phyloP scores from a whole-genome alignment of 1,140 invertebrate genomes.

The Mizuhopecten yessoensis region DNA sequence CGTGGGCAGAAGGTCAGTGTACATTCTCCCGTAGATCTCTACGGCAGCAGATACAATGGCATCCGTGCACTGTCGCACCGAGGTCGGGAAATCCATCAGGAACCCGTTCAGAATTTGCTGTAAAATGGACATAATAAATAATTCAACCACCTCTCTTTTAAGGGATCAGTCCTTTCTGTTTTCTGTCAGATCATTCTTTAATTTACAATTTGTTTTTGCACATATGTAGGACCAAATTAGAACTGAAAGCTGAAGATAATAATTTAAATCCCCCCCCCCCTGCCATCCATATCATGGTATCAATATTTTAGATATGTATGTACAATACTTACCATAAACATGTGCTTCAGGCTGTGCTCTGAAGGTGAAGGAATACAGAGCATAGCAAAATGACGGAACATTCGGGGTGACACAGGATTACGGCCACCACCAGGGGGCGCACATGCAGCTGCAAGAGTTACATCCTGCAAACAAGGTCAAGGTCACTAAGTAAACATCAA shows the following conservation, averaged over 20 bases:
- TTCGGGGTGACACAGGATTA: slow-evolving; percentile 82
- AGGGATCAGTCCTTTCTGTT: too few relatives aligned
- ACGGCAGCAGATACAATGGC: slow-evolving; percentile 82
- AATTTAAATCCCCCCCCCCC: too few relatives aligned
- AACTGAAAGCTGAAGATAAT: too few relatives aligned
- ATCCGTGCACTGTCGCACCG: slow-evolving; percentile 84
- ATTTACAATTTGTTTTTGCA: too few relatives aligned
- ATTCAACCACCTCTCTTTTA: too few relatives aligned
- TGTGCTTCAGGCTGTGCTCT: slow-evolving; percentile 83
- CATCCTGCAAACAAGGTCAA: slow-evolving; percentile 76
- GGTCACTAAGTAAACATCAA: background rate
- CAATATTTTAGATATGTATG: too few relatives aligned
- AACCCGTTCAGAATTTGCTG: slow-evolving; percentile 91
- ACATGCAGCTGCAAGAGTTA: slow-evolving; percentile 83
- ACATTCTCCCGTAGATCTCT: slow-evolving; percentile 83
- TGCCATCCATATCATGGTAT: too few relatives aligned
- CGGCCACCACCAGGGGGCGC: slow-evolving; percentile 84
- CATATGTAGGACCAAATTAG: too few relatives aligned
- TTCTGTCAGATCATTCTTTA: too few relatives aligned
- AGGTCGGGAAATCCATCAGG: slow-evolving; percentile 84
- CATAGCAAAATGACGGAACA: slow-evolving; percentile 84
- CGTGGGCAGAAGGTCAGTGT: slow-evolving; percentile 83
- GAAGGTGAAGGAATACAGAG: slow-evolving; percentile 82
- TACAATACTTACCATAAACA: slow-evolving; percentile 84
- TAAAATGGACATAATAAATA: slow-evolving; percentile 55